These are phyloP conservation scores for Trypoxylon attenuatum DNA, from an alignment of 2,888 invertebrate genomes.

Conservation along the genomic window DNA sequence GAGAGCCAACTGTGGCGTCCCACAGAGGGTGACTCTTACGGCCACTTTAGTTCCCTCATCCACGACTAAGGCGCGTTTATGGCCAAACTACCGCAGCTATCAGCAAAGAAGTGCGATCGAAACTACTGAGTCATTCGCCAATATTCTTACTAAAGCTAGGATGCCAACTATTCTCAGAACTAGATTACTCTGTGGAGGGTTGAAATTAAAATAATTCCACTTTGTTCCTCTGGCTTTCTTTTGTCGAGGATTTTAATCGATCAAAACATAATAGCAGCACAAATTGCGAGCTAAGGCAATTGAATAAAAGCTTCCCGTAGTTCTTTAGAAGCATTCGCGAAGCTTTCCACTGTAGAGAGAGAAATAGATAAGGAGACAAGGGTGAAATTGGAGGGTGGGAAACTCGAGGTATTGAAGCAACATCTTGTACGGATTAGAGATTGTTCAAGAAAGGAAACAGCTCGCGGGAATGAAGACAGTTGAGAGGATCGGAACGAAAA, in stretches of 20 bases:
- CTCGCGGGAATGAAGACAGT: slow-evolving; percentile 42
- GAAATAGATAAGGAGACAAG: slow-evolving; percentile 27
- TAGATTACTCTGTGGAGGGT: too few relatives aligned
- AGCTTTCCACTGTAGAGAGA: slow-evolving; percentile 14
- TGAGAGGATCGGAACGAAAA: slow-evolving; percentile 23
- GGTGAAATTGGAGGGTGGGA: background rate
- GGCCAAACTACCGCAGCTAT: background rate
- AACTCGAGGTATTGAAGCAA: slow-evolving; percentile 53
- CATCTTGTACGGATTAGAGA: slow-evolving; percentile 71
- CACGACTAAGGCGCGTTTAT: slow-evolving; percentile 1
- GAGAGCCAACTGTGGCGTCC: slow-evolving; percentile 2
- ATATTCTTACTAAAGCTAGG: too few relatives aligned
- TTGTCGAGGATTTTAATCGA: too few relatives aligned
- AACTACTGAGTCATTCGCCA: too few relatives aligned
- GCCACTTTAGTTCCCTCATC: slow-evolving; percentile 3
- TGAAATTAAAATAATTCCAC: too few relatives aligned
- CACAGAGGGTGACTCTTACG: slow-evolving; percentile 4
- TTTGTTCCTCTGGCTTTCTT: too few relatives aligned
- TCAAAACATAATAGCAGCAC: too few relatives aligned
- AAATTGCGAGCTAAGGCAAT: too few relatives aligned
- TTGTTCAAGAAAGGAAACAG: slow-evolving; percentile 34
- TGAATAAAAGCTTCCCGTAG: too few relatives aligned
- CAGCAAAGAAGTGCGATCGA: too few relatives aligned
- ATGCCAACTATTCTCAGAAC: too few relatives aligned
- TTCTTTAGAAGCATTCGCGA: slow-evolving; percentile 61